These are phyloP conservation scores for Acleris holmiana DNA, from an alignment of 2,888 invertebrate species.

Conservation along the genomic window DNA sequence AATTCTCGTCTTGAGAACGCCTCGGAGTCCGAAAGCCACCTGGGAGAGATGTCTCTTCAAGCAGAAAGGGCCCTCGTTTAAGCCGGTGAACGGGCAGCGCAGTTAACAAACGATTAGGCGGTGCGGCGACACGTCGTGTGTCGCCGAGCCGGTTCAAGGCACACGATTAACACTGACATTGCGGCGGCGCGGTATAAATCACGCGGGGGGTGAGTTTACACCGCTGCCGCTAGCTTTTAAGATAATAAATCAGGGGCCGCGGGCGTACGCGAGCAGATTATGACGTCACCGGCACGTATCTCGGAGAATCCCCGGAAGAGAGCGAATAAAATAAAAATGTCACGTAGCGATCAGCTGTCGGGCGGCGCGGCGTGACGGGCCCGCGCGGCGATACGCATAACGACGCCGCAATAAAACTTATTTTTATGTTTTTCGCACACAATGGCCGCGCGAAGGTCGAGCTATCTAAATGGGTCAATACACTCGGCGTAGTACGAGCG, in stretches of 20 bases:
- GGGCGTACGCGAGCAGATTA: slow-evolving; percentile 71
- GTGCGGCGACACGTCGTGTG: slow-evolving; percentile 36
- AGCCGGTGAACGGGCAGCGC: slow-evolving; percentile 18
- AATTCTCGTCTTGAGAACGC: background rate
- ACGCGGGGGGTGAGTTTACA: slow-evolving; percentile 59
- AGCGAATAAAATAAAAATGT: slow-evolving; percentile 84
- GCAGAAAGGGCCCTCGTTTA: too few species aligned
- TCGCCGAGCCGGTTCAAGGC: slow-evolving; percentile 51
- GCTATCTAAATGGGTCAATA: slow-evolving; percentile 85
- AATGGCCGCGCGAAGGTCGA: slow-evolving; percentile 85
- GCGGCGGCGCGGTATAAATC: slow-evolving; percentile 63
- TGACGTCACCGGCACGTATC: slow-evolving; percentile 83
- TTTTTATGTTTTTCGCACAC: slow-evolving; percentile 85
- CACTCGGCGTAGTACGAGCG: slow-evolving; percentile 83
- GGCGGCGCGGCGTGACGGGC: slow-evolving; percentile 71
- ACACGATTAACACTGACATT: slow-evolving; percentile 63
- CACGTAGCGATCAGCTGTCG: slow-evolving; percentile 84
- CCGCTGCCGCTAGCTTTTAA: slow-evolving; percentile 62
- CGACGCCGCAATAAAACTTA: slow-evolving; percentile 84
- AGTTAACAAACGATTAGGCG: slow-evolving; percentile 36
- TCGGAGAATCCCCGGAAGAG: slow-evolving; percentile 83
- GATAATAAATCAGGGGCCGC: slow-evolving; percentile 77
- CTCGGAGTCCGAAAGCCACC: background rate
- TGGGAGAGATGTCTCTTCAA: too few species aligned
- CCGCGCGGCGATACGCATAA: slow-evolving; percentile 79